Base-by-base conservation (phyloP, 2,888 invertebrate genomes). In the Dryobota labecula region DNA sequence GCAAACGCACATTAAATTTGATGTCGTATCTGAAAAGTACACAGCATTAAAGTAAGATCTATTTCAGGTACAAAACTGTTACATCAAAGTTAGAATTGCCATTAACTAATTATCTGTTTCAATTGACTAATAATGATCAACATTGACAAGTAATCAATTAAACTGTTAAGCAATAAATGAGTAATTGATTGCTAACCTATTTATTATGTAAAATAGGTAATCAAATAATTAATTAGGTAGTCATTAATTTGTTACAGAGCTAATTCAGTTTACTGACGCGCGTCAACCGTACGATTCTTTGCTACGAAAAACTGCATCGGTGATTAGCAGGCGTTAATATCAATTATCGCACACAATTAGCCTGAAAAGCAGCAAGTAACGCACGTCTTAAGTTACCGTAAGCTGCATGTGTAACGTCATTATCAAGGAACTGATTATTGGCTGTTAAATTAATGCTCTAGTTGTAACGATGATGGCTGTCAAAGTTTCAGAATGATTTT, bases 311-410 rank as follows among this genome's bases (percentile, higher is more conserved):
- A 70, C 54, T 70, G 64, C 58, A 65, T 38, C 64, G 51, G 36
- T 67, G 63, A 71, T 78, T 76, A 76, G 45, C 20, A 13, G 60
- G 57, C 63, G 64, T 75, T 75, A 66, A 67, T 73, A 71, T 74
- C 65, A 76, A 84, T 84, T 73, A 78, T 63, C 41, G 58, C 63
- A 24, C 41, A 62, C 47, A 30, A 66, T 80, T 64, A 81, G 30
- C 53, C 2, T 36, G 49, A 49, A 38, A 8, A 43, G 20, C 56
- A 53, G 45, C 38, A 33, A 60, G 51, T 24, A 20, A 53, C 27
- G 62, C 63, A 60, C 57, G 60, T 24, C 33, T 72, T 9, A 18
- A 20, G 49, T 72, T 73, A 69, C 68, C 51, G 74, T 64, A 56
- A 73, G 27, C 60, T 60, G 69, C 56, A 54, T 53, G 67, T 72